Base-by-base conservation (phyloP, 2,113 vertebrate species). In the Poeciliopsis prolifica region DNA sequence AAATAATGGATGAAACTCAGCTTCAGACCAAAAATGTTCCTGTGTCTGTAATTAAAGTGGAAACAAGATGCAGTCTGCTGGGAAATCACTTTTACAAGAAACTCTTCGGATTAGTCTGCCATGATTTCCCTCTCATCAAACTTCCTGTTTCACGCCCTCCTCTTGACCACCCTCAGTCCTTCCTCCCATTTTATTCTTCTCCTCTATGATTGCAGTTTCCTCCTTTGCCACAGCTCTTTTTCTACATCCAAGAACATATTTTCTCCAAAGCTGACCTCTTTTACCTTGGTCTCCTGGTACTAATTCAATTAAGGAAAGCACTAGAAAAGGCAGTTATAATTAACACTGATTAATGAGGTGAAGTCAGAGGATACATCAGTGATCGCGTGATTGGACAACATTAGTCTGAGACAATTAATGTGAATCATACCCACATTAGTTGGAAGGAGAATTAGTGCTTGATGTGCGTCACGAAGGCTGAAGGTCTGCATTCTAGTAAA, bases 311-410 rank as follows among this genome's bases (percentile, higher is more conserved):
- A 88, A 73, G 61, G 51, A 75, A 62, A 14, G 72, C 78, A 85
- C 76, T 71, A 71, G 75, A 73, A 76, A 77, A 87, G 79, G 66
- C 79, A 70, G 81, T 87, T 87, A 81, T 81, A 86, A 90, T 91
- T 91, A 86, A 83, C 80, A 67, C 85, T 90, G 88, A 90, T 90
- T 90, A 89, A 87, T 78, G 81, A 87, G 81, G 77, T 64, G 72
- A 82, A 81, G 86, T 81, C 84, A 61, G 66, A 75, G 85, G 87
- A 83, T 78, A 70, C 87, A 70, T 83, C 75, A 19, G 69, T 8
- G 76, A 83, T 83, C 68, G 61, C 76, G 79, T 86, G 86, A 87
- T 86, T 86, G 82, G 73, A 77, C 75, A 51, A 76, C 83, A 72
- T 86, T 81, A 72, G 79, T 54, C 13, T 31, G 67, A 77, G 60